Evolutionary conservation across 2,113 vertebrate species (phyloP), one percentile per base, ranked within the genome.

Genomic region (Erythrolamprus reginae): DNA sequence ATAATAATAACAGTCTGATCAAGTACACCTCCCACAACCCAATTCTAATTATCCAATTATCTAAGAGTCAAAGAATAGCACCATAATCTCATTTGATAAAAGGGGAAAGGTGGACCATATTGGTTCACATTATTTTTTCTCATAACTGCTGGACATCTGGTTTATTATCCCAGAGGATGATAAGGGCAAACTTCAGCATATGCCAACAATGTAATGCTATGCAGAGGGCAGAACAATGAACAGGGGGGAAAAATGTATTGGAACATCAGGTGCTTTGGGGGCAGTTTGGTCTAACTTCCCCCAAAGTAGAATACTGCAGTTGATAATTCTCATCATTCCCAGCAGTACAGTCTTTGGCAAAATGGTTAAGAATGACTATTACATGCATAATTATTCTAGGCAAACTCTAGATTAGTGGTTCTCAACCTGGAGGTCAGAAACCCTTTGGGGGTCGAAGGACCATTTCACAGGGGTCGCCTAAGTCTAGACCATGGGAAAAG

Each of bases 1-100:
- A 53, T 89, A 55, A 86, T 19, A 92, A 70, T 91, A 95, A 53
- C 52, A 84, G 42, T 38, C 13, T 77, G 48, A 94, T 84, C 91
- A 88, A 90, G 38, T 26, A 86, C 48, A 92, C 92, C 45, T 58
- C 50, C 65, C 65, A 77, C 51, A 9, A n/a, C 15, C 84, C n/a
- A 70, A 3, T 93, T 93, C 70, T 48, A 42, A 92, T n/a, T 26
- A 58, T 47, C 5, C 45, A 58, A 45, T 91, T 88, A 91, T 21
- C 10, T 93, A 38, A 51, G 88, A 47, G 45, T 84, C 89, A 21
- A 82, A 33, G 28, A 50, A 38, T 33, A 24, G n/a, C 50, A 82
- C 19, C 52, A 50, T 86, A 82, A 58, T 47, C 65, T 58, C 45
- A 48, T 1, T 58, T 88, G 28, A 91, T 53, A 10, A 38, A 70